phyloP scores from a whole-genome alignment of 2,888 invertebrate species.

The Tetropium fuscum region DNA sequence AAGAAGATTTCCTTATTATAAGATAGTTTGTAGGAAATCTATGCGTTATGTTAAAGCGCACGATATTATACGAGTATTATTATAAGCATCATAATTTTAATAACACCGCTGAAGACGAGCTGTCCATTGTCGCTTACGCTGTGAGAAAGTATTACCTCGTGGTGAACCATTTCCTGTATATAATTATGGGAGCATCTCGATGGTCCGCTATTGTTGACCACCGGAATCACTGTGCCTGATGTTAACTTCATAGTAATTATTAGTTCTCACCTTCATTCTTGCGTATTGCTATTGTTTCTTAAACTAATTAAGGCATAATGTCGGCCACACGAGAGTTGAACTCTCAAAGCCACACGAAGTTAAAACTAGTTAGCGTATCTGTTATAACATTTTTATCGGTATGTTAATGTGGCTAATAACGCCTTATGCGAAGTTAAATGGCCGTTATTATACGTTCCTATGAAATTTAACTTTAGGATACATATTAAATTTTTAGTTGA shows the following conservation, averaged over 20 bases:
- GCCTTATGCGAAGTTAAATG: too few relatives aligned
- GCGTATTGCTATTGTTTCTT: constrained; percentile 19
- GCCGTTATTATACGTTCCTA: too few relatives aligned
- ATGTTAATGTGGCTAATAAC: too few relatives aligned
- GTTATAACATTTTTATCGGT: too few relatives aligned
- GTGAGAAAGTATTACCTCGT: constrained; percentile 23
- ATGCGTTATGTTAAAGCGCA: too few relatives aligned
- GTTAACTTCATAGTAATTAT: constrained; percentile 24
- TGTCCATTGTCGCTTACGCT: constrained; percentile 25
- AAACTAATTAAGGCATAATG: constrained; percentile 21
- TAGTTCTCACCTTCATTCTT: constrained; percentile 26
- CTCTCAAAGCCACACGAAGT: too few relatives aligned
- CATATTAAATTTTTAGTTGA: too few relatives aligned
- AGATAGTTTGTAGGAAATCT: too few relatives aligned
- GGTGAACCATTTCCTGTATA: constrained; percentile 42
- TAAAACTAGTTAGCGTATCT: too few relatives aligned
- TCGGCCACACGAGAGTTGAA: too few relatives aligned
- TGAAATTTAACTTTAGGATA: too few relatives aligned
- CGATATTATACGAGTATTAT: background rate
- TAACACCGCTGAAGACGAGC: background rate
- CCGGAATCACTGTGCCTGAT: constrained; percentile 19
- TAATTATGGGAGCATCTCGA: constrained; percentile 48
- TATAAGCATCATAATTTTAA: background rate
- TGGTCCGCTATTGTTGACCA: constrained; percentile 43
- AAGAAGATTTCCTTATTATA: constrained; percentile 8